These are phyloP conservation scores for Callionymus lyra DNA, from an alignment of 2,113 vertebrate species.

Conservation along the genomic window DNA sequence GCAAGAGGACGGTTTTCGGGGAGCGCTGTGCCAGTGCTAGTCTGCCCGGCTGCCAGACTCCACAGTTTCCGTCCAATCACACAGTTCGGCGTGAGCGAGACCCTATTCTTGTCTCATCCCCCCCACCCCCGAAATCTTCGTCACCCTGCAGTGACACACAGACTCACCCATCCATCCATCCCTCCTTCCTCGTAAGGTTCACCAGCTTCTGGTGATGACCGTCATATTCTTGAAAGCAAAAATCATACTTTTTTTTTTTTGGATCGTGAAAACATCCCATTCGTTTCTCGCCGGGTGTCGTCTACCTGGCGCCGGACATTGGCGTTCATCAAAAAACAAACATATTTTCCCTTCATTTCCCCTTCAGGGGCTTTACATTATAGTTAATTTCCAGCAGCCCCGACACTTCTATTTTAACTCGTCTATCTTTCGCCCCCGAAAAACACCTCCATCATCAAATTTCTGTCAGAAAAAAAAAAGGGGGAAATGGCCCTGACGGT, in stretches of 20 bases:
- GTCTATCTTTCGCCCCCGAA: slow-evolving; percentile 4
- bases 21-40: slow-evolving; percentile 45
- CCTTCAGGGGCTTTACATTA: slow-evolving; percentile 13
- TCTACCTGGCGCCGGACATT: slow-evolving; percentile 51
- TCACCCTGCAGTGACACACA: slow-evolving; percentile 41
- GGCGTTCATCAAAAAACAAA: slow-evolving; percentile 49
- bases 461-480: slow-evolving; percentile 4
- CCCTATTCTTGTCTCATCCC: slow-evolving; percentile 49
- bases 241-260: slow-evolving; percentile 11
- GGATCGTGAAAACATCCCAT: slow-evolving; percentile 50
- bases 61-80: slow-evolving; percentile 61
- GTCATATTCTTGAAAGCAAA: slow-evolving; percentile 61
- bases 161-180: slow-evolving; percentile 15
- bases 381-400: slow-evolving; percentile 23
- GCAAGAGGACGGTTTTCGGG: slow-evolving; percentile 47
- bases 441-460: slow-evolving; percentile 16
- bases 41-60: slow-evolving; percentile 56
- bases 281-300: slow-evolving; percentile 53
- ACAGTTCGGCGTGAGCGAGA: slow-evolving; percentile 56
- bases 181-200: slow-evolving; percentile 19
- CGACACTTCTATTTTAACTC: slow-evolving; percentile 15
- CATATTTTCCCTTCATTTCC: slow-evolving; percentile 36
- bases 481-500: slow-evolving; percentile 12
- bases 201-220: slow-evolving; percentile 27
- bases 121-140: slow-evolving; percentile 39